Evolutionary conservation across 1,140 invertebrate genomes (phyloP).

Genomic region (Calephelis virginiensis): DNA sequence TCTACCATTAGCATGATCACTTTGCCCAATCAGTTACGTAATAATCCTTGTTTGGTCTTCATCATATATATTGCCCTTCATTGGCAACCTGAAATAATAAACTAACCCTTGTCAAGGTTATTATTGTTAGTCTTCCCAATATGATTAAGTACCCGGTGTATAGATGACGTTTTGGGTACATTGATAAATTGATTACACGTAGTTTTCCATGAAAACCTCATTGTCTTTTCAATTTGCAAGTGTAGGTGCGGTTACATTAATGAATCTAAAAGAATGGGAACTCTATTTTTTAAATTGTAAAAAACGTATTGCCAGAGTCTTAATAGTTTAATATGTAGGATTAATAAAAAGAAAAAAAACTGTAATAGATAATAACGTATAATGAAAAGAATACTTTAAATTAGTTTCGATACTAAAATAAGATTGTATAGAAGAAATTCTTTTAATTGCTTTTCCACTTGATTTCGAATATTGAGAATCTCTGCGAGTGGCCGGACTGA

Average conservation of each 20-base stretch:
- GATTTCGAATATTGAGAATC: too few relatives aligned
- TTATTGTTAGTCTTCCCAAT: slow-evolving; percentile 43
- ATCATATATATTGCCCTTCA: slow-evolving; percentile 44
- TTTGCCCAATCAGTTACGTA: slow-evolving; percentile 32
- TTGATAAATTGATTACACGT: slow-evolving; percentile 40
- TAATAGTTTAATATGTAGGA: too few relatives aligned
- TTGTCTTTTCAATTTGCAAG: slow-evolving; percentile 36
- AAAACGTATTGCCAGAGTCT: too few relatives aligned
- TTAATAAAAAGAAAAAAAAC: too few relatives aligned
- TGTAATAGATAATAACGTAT: too few relatives aligned
- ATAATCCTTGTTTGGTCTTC: slow-evolving; percentile 30
- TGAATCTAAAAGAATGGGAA: slow-evolving; percentile 20
- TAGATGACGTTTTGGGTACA: slow-evolving; percentile 33
- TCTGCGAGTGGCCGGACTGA: too few relatives aligned
- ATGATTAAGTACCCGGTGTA: slow-evolving; percentile 47
- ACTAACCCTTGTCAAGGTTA: slow-evolving; percentile 45
- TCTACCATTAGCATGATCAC: slow-evolving; percentile 61
- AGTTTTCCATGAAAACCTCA: slow-evolving; percentile 37
- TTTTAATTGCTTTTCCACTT: too few relatives aligned
- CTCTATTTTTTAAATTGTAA: background rate
- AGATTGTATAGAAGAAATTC: too few relatives aligned
- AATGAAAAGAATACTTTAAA: too few relatives aligned
- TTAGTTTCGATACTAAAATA: too few relatives aligned
- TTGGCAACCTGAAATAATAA: slow-evolving; percentile 41
- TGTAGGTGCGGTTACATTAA: slow-evolving; percentile 33